Base-by-base conservation (phyloP, 2,113 vertebrate species). In the Nerophis ophidion region DNA sequence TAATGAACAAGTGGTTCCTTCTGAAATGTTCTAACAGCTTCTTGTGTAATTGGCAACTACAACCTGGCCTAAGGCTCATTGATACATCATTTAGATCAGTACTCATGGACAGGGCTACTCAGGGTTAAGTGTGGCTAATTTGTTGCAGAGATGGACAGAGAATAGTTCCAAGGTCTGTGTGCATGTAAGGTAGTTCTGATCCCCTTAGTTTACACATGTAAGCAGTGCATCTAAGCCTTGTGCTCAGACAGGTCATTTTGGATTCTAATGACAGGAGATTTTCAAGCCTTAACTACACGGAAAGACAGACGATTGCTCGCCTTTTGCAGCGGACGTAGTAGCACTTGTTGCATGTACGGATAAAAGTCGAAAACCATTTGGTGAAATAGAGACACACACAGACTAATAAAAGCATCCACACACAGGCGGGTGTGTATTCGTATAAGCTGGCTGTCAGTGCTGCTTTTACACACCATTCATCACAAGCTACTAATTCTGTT, bases 401-500 rank as follows among this genome's bases (percentile, higher is more conserved):
- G 26, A 53, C 34, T 48, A 10, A 46, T 47, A 40, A 61, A 34
- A 58, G 46, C 71, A 48, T 16, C 33, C 52, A 8, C 51, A 38
- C 59, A 4, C 54, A 35, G 33, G 14, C 54, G 5, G 50, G 45
- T 60, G 89, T 93, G 92, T 93, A 90, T 94, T 91, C 91, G 92
- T 91, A 91, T 90, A 92, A 93, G 92, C 91, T 87, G 87, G 87
- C 93, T 99, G 95, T 95, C 95, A 96, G 89, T 92, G 90, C 91
- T 88, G 92, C 92, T 96, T 92, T 93, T 89, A 87, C 83, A 92
- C 90, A 94, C 93, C 93, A 98, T 99, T 95, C 92, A 97, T 98
- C 96, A 98, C 91, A 81, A 91, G 90, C 90, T 91, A 91, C 94
- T 97, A 96, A 98, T 99, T 98, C 92, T 92, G 91, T 97, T 95